A percentile compares a stretch with the other conserved stretches of the same genome.
Evolutionary conservation across 2,113 vertebrate genomes (phyloP).

Genomic region (Acanthochromis polyacanthus): DNA sequence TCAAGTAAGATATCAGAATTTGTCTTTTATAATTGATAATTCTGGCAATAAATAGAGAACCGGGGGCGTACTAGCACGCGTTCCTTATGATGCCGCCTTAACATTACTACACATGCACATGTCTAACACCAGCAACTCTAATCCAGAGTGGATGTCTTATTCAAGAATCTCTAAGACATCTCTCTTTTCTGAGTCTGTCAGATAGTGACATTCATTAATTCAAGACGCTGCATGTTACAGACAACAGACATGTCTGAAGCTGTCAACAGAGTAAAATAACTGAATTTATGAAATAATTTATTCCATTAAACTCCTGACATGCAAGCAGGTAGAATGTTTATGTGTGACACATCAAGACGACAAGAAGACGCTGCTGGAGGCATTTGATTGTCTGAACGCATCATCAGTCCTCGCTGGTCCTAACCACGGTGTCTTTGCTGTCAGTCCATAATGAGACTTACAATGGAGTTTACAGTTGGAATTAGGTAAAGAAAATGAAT

Average conservation of each 20-base stretch:
- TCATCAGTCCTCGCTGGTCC: conserved; percentile 27
- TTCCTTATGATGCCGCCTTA: not conserved
- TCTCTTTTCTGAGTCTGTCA: conserved; percentile 45
- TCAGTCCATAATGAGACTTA: conserved; percentile 29
- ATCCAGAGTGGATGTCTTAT: conserved; percentile 2
- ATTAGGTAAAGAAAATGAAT: not conserved
- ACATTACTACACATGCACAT: not conserved
- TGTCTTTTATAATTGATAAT: not conserved
- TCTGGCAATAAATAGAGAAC: not conserved
- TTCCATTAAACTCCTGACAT: conserved; percentile 70
- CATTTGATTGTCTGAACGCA: conserved; percentile 35
- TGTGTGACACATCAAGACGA: conserved; percentile 57
- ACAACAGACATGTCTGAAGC: conserved; percentile 50
- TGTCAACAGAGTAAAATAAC: conserved; percentile 52
- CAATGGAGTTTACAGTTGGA: not conserved
- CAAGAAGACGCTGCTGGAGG: conserved; percentile 52
- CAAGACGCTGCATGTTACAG: conserved; percentile 42
- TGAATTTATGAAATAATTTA: conserved; percentile 51
- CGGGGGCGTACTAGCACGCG: not conserved
- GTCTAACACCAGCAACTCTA: not conserved
- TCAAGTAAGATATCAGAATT: not conserved
- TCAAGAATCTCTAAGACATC: conserved; percentile 11
- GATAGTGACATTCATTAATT: conserved; percentile 9
- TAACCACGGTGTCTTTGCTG: conserved; percentile 14
- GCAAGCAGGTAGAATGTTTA: conserved; percentile 58